Evolutionary conservation across 1,140 invertebrate genomes (phyloP), one percentile per base, ranked within the genome.

Genomic region (Listronotus bonariensis): DNA sequence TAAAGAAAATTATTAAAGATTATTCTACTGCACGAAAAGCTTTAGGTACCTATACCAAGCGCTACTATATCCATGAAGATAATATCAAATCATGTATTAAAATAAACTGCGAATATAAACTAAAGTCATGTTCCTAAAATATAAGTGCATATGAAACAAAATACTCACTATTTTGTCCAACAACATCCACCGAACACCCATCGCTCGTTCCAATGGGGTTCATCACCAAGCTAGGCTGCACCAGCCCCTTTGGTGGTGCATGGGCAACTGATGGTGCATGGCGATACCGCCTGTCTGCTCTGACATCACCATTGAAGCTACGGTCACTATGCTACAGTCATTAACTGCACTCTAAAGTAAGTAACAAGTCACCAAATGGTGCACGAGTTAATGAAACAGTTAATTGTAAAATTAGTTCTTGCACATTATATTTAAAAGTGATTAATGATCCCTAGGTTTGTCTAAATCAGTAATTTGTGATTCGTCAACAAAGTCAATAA

Each of bases 141-240:
- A n/a, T n/a, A n/a, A n/a, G n/a, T n/a, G n/a, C 46, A 14, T 12
- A 15, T 32, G 20, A 34, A 31, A 17, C 14, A 54, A 46, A 32
- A 52, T n/a, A 78, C 77, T 79, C 72, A 79, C 77, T 77, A 66
- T 70, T 77, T 57, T 74, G 74, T 43, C 59, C 49, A 41, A 17
- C 31, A 2, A 71, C 72, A 54, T 79, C 77, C 57, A 78, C 65
- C 7, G 76, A 75, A 70, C 77, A 78, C 15, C 74, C 72, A 67
- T 79, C 77, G 55, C 67, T 73, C 63, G 73, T 72, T 55, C 69
- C 74, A 20, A 77, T 63, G 70, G 82, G 82, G 72, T 83, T 83
- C 81, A 83, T 83, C 70, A 83, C 82, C 72, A 83, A n/a, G n/a
- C n/a, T 82, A 64, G 82, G 82, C 72, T n/a, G n/a, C 76, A 83